phyloP scores from a whole-genome alignment of 2,113 vertebrate genomes.

The Rutilus rutilus region DNA sequence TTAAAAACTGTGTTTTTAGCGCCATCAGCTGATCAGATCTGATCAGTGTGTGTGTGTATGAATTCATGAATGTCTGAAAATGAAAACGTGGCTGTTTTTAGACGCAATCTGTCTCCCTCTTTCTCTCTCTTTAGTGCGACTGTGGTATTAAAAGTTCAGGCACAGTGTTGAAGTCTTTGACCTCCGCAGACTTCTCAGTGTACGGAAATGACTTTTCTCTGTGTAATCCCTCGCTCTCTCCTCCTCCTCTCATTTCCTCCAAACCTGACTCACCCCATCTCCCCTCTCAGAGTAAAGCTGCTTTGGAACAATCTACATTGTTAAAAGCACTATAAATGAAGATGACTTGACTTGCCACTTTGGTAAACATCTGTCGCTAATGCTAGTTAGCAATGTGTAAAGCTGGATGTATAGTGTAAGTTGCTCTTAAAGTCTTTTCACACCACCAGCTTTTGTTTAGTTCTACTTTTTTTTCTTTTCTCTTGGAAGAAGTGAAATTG shows the following conservation, averaged over 20 bases:
- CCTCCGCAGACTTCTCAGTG: conserved; percentile 60
- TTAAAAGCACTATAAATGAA: no score
- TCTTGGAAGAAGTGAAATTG: conserved; percentile 43
- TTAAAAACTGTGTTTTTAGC: background rate
- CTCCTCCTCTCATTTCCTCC: background rate
- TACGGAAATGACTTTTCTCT: conserved; percentile 67
- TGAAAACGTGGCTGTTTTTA: background rate
- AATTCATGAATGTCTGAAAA: background rate
- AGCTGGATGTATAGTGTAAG: background rate
- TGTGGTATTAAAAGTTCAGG: conserved; percentile 18
- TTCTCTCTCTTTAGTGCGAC: background rate
- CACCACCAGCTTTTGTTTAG: conserved; percentile 10
- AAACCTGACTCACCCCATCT: background rate
- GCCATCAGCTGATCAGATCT: background rate
- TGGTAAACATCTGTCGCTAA: background rate
- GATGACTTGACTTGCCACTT: background rate
- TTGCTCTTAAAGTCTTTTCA: background rate
- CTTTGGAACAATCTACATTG: no score
- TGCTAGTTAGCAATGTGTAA: background rate
- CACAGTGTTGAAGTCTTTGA: conserved; percentile 44
- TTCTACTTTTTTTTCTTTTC: background rate
- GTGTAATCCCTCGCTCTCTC: conserved; percentile 12
- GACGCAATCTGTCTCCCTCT: background rate
- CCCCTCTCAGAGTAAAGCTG: background rate
- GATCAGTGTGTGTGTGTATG: background rate